A percentile compares a stretch with the other conserved stretches of the same genome.
Evolutionary conservation across 2,888 invertebrate genomes (phyloP).

Genomic region (Pyrocoelia pectoralis): DNA sequence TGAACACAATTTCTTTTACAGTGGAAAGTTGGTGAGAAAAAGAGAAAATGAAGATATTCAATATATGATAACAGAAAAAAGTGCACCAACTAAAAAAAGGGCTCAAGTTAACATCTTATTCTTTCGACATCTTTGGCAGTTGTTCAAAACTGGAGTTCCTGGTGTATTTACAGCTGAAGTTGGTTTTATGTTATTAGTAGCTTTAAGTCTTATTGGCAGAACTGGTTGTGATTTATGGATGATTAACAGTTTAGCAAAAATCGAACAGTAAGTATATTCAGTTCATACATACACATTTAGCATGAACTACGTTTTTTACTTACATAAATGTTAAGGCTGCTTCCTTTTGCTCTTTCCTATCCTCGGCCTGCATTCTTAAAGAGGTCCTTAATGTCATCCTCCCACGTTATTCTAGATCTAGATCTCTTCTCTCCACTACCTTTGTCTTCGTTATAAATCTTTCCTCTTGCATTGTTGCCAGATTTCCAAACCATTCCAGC

Average conservation of each 20-base stretch:
- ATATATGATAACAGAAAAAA: conserved; percentile 80
- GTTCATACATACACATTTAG: no score
- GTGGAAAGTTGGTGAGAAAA: neutral
- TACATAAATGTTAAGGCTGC: no score
- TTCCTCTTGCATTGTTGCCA: no score
- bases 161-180: conserved; percentile 80
- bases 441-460: no score
- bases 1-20: neutral
- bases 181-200: conserved; percentile 77
- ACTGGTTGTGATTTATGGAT: conserved; percentile 98
- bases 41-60: conserved; percentile 75
- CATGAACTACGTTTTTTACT: no score
- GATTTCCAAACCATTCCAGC: no score
- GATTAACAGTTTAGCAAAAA: conserved; percentile 91
- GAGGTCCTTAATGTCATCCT: no score
- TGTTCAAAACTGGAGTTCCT: conserved; percentile 82
- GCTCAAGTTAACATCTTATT: conserved; percentile 81
- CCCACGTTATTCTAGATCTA: no score
- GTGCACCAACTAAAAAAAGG: conserved; percentile 66
- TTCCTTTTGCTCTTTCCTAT: no score
- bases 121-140: conserved; percentile 71
- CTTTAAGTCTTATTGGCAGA: conserved; percentile 81
- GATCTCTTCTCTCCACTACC: no score
- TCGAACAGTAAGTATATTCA: conserved; percentile 77
- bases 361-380: no score